Base-by-base conservation (phyloP, 2,797 vertebrate species). In the Acomys russatus region DNA sequence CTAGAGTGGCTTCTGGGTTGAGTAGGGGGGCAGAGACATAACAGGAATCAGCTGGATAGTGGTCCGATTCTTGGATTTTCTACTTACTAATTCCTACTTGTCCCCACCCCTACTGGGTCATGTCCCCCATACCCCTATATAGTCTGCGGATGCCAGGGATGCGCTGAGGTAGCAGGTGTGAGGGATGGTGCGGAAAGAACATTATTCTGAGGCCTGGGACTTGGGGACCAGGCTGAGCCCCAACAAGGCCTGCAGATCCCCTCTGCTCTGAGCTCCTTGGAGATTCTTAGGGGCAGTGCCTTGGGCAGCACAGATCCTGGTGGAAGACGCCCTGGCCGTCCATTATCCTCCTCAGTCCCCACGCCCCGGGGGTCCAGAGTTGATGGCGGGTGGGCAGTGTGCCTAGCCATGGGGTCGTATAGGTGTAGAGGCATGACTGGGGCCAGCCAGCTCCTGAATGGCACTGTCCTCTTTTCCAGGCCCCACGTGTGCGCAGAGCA, bases 401-500 rank as follows among this genome's bases (percentile, higher is more conserved):
- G 44, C 38, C 49, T 38, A 51, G 18, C 10, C 18, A 2, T 10
- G 0, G 3, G 23, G 9, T 64, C 49, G 56, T 3, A 5, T 0
- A 4, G 83, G 70, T 0, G 0, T 8, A 56, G 2, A 4, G 86
- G 38, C 1, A 10, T 70, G 22, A 4, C 61, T 1, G 28, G 18
- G 30, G 49, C 7, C 78, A 6, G 38, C n/a, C 0, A 3, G 44
- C 76, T 3, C 0, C 38, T 96, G 86, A 97, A 66, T 4, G 0
- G 9, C 0, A 22, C 14, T 96, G 33, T 87, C 6, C 20, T 89
- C 49, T 87, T 61, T 90, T 95, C 12, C 98, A 99, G 99, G 99
- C 99, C 99, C 0, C 99, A 99, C 0, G 99, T 99, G 94, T 99
- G 99, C 1, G 94, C 98, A 0, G 99, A 99, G 97, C 98, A 95